Base-by-base conservation (phyloP, 2,113 vertebrate species). In the Gadus chalcogrammus region DNA sequence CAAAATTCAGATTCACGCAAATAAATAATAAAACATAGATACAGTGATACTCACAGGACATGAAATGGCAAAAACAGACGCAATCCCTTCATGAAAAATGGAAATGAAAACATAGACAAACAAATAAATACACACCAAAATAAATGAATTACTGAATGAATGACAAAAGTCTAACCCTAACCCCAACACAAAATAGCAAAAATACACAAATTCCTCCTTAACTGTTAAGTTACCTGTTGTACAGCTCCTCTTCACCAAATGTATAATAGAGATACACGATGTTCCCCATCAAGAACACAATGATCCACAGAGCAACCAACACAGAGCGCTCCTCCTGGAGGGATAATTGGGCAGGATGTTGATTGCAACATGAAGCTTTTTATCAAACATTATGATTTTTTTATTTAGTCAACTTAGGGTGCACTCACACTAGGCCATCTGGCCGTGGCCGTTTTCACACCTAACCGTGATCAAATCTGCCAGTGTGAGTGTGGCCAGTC, bases 181-280 rank as follows among this genome's bases (percentile, higher is more conserved):
- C 80, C n/a, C 18, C 55, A 79, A 60, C 9, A 67, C 5, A 62
- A 48, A 64, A 77, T 70, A 70, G 22, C 61, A 75, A 64, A 42
- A 73, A 71, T 16, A 75, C n/a, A 61, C n/a, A 18, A 61, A 12
- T 61, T 58, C 55, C 55, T 17, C 15, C 2, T 58, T 15, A 12
- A 38, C 15, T 11, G 1, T 15, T 52, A 42, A 5, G 1, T 13
- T 78, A 98, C 97, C 97, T 98, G 90, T 95, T 95, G 77, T 98
- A 94, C 11, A 99, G 92, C 84, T 98, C 94, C 80, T 98, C 96
- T 0, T 95, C 90, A 72, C 92, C 95, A 85, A 99, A 98, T 0
- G 95, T 95, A 73, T 98, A 97, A n/a, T 96, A 95, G 69, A 98
- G 88, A 18, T 96, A 99, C 0, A 94, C 74, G 1, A 95, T 93